Evolutionary conservation across 2,113 vertebrate species (phyloP), one percentile per base, ranked within the genome.

Genomic region (Gnathonemus echidnorhynchus): DNA sequence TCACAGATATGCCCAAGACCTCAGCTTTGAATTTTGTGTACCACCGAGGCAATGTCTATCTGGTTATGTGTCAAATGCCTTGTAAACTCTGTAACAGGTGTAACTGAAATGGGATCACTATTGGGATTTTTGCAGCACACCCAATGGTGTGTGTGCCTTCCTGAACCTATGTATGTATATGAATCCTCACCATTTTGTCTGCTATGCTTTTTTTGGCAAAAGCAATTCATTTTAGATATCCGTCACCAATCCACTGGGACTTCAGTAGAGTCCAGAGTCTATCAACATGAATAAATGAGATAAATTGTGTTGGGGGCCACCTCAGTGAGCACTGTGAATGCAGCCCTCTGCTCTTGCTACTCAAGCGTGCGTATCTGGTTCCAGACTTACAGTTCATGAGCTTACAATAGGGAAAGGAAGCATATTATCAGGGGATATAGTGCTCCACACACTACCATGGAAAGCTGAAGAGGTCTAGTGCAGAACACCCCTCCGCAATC

Each of bases 1-100:
- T 86, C 84, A 86, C 45, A 86, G 84, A 86, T 27, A 86, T 48
- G 84, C 48, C 45, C 24, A 86, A 49, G 84, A 86, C 48, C 45
- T 86, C 84, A 86, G 21, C 46, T 50, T 35, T 86, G 42, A 86
- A 86, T n/a, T n/a, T 39, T 31, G 39, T 50, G 84, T 49, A 31
- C 46, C 45, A 24, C 84, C 42, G 10, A 49, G 84, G 84, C 45
- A 50, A 86, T 50, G 45, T 86, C 84, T 86, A 49, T 13, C 84
- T 50, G 45, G 84, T 27, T 50, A 48, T 46, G 39, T 46, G 83
- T 85, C 39, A 85, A 24, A 86, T 49, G 45, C 48, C 11, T 86
- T 86, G 74, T 86, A 27, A 50, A 6, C 6, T 24, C 6, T 49
- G 45, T 15, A 86, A 49, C 31, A 39, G 24, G 84, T 86, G 42